phyloP scores from a whole-genome alignment of 2,797 vertebrate species.

The Rhadinocentrus ornatus region DNA sequence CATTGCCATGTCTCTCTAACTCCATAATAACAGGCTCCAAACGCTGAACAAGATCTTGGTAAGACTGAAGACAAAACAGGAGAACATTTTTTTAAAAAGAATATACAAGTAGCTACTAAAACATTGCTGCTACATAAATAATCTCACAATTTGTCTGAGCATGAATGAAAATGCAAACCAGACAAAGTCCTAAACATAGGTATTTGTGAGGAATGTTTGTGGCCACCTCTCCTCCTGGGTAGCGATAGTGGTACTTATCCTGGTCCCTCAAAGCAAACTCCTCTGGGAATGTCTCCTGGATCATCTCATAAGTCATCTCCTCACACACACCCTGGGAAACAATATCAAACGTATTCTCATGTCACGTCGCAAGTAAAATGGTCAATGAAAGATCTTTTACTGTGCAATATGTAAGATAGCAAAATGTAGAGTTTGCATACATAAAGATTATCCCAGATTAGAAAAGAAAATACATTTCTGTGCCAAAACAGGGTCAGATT shows the following conservation, averaged over 20 bases:
- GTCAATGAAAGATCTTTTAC: not conserved
- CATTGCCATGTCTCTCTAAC: conserved; percentile 93
- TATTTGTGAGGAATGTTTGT: not conserved
- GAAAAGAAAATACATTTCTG: no score
- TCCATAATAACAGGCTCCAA: conserved; percentile 98
- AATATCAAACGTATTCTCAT: not conserved
- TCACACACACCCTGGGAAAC: conserved; percentile 92
- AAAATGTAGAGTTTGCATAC: not conserved
- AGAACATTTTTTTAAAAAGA: conserved; percentile 11
- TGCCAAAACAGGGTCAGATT: no score
- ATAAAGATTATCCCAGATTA: not conserved
- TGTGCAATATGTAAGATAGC: not conserved
- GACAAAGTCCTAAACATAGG: not conserved
- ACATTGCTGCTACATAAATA: not conserved
- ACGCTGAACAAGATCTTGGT: conserved; percentile 96
- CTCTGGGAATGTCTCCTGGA: conserved; percentile 90
- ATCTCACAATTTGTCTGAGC: not conserved
- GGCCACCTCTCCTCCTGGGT: conserved; percentile 96
- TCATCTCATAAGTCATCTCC: conserved; percentile 96
- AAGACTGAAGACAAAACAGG: conserved; percentile 83
- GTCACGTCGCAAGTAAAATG: not conserved
- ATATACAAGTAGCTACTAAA: not conserved
- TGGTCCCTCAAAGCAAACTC: conserved; percentile 96
- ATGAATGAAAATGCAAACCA: not conserved
- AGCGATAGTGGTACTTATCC: conserved; percentile 97